Percentiles rank a stretch among this genome's conserved stretches.
These are phyloP conservation scores for Corbicula japonica DNA, from an alignment of 2,888 invertebrate species.

Conservation along the genomic window DNA sequence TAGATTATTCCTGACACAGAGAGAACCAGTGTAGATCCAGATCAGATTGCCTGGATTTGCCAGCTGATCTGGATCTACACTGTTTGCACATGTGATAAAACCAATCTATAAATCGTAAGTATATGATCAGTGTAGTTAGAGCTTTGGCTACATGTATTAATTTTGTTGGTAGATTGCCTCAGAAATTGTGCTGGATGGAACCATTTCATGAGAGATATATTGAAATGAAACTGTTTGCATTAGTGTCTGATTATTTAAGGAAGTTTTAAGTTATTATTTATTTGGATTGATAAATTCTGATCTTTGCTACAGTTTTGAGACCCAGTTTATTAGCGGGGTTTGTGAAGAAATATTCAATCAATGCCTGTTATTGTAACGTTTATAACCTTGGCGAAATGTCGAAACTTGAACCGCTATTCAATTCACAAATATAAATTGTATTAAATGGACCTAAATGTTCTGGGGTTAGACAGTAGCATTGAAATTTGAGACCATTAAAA, in stretches of 20 bases:
- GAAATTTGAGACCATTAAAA: constrained; percentile 9
- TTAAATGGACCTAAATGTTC: constrained; percentile 19
- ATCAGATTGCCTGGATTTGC: no score
- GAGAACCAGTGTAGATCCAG: no score
- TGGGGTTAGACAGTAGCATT: constrained; percentile 8
- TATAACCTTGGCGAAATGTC: neutral
- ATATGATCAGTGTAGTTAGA: no score
- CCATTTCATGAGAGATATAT: no score
- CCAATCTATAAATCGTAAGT: no score
- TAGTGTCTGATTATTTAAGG: neutral
- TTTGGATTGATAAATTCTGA: neutral
- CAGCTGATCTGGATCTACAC: no score
- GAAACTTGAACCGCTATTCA: neutral
- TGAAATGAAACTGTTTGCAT: no score
- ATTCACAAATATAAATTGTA: neutral
- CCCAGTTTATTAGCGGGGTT: neutral
- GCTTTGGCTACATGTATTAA: no score
- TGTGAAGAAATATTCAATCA: neutral
- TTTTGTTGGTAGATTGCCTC: no score
- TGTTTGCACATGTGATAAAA: no score
- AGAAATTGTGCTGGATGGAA: no score
- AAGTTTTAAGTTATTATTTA: neutral
- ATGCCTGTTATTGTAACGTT: neutral
- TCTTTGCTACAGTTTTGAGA: neutral
- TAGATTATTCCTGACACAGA: no score